These are phyloP conservation scores for Laspeyria flexula DNA, from an alignment of 2,888 invertebrate genomes.

Conservation along the genomic window DNA sequence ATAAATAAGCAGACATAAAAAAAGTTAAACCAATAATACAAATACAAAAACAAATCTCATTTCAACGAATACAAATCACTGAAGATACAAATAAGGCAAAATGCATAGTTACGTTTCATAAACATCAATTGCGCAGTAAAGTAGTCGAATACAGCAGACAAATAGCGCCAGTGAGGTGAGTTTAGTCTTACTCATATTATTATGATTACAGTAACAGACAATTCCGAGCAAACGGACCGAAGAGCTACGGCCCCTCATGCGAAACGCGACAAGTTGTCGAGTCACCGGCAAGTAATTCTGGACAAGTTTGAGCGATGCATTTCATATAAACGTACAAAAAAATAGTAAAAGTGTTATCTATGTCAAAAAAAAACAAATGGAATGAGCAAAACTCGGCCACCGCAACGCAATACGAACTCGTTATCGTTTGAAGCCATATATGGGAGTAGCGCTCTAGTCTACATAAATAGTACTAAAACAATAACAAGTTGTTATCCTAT, in stretches of 20 bases:
- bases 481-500: conserved; percentile 15
- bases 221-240: conserved; percentile 58
- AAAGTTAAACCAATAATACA: too few relatives aligned
- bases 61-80: not conserved
- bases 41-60: not conserved
- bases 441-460: conserved; percentile 8
- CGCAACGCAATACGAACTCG: conserved; percentile 5
- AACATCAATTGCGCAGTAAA: conserved; percentile 22
- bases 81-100: not conserved
- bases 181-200: conserved; percentile 30
- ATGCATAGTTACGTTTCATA: not conserved
- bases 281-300: conserved; percentile 49
- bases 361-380: not conserved
- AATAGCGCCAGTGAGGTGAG: conserved; percentile 21
- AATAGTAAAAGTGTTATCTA: conserved; percentile 8
- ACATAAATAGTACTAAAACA: conserved; percentile 18
- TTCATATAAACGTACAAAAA: conserved; percentile 17
- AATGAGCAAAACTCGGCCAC: conserved; percentile 14
- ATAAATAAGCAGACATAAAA: too few relatives aligned
- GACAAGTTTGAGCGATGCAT: conserved; percentile 35
- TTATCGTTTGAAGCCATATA: conserved; percentile 28
- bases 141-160: conserved; percentile 23
- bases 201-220: conserved; percentile 44
- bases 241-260: conserved; percentile 56
- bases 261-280: conserved; percentile 60